phyloP scores from a whole-genome alignment of 2,888 invertebrate species.

The Lithophane socia region DNA sequence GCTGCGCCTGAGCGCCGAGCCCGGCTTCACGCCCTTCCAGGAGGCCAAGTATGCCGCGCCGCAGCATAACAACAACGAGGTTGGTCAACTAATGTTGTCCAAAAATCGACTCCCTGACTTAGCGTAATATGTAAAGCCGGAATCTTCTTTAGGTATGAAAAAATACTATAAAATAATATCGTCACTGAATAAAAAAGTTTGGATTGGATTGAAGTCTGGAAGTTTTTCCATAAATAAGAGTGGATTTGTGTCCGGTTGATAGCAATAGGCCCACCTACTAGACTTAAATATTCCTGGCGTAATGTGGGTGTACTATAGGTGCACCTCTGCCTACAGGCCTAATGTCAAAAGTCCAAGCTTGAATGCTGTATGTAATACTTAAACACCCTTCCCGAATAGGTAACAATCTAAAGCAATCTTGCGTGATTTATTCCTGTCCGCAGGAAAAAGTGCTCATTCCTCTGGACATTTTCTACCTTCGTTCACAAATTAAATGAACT shows the following conservation, averaged over 20 bases:
- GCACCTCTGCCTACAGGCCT: no score
- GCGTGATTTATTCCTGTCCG: not conserved
- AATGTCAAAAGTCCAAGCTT: no score
- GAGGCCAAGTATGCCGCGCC: slow-evolving; percentile 65
- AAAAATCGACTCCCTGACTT: not conserved
- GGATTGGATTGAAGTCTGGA: no score
- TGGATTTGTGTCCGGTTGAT: no score
- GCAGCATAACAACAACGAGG: slow-evolving; percentile 1
- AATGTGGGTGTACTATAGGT: no score
- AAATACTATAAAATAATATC: no score
- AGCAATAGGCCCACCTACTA: no score
- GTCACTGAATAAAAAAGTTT: no score
- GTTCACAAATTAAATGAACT: not conserved
- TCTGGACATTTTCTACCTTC: not conserved
- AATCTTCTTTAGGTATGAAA: no score
- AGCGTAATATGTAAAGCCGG: no score
- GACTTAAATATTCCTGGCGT: no score
- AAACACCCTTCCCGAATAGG: not conserved
- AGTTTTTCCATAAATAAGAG: no score
- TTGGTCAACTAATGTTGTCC: not conserved
- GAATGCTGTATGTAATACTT: not conserved
- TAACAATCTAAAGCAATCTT: not conserved
- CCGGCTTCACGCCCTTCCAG: slow-evolving; percentile 74
- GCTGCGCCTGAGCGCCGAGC: slow-evolving; percentile 72
- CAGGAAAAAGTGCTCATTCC: not conserved